A percentile compares a stretch with the other conserved stretches of the same genome.
Conservation (phyloP, 2,113 vertebrate genomes). For the Phyllostomus discolor region DNA sequence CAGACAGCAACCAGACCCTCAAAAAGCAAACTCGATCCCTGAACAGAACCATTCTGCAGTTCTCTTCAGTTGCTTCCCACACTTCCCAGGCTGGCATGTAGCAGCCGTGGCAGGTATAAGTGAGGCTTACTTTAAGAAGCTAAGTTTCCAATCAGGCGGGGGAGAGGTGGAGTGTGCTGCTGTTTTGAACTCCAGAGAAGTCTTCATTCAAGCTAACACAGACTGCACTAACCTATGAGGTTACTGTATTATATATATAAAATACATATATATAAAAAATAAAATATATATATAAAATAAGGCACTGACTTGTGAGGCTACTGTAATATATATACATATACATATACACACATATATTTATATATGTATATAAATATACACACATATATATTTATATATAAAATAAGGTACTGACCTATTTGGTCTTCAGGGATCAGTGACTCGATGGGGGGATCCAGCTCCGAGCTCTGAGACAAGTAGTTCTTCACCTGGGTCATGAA, state of each 20-base stretch:
- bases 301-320: not conserved
- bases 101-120: not conserved
- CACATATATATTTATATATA: no score
- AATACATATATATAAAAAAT: no score
- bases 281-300: no score
- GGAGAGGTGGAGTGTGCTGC: not conserved
- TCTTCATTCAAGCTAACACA: not conserved
- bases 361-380: no score
- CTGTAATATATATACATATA: not conserved
- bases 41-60: not conserved
- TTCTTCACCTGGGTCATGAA: slow-evolving; percentile 99
- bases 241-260: not conserved
- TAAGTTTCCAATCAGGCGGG: not conserved
- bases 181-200: not conserved
- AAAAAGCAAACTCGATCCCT: not conserved
- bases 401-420: slow-evolving; percentile 87
- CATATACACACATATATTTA: no score
- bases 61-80: not conserved
- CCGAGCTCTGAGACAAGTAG: slow-evolving; percentile 94
- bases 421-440: slow-evolving; percentile 95
- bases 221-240: not conserved
- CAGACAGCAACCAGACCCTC: rapidly evolving
- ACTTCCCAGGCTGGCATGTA: not conserved
- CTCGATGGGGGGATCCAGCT: slow-evolving; percentile 94
- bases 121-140: not conserved